Evolutionary conservation across 64 coral and sea anemone genomes (phyloP), one percentile per base, ranked within the genome.

Genomic region (Stichodactyla helianthus): DNA sequence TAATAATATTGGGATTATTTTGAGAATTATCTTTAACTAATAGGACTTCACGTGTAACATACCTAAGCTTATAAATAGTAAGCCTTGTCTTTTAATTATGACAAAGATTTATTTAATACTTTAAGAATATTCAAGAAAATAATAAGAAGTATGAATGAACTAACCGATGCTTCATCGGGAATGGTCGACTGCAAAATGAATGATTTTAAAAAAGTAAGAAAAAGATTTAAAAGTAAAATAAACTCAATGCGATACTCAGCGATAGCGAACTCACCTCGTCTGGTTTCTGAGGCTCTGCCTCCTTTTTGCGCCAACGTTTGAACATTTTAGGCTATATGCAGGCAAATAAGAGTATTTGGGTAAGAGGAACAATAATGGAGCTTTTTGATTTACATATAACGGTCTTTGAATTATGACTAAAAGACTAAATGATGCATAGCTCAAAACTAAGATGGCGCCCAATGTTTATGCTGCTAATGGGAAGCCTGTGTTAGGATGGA

Each of bases 151-250:
- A 74, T 74, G 68, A 74, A 74, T 31, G 25, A 26, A 74, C 68
- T 81, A 52, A 81, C 78, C 78, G 78, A 81, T 81, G 78, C 78
- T 81, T 81, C 78, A 28, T 54, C 68, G 4, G 68, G 68, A n/a
- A 74, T 74, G 22, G 68, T 27, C 68, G 68, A 74, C 68, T 74
- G 68, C 68, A 74, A 74, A 74, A 74, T n/a, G 25, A 74, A 74
- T 31, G 5, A 31, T 9, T 74, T 23, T 35, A 31, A 74, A 74
- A 23, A 74, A 5, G n/a, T 28, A 74, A 70, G 19, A 19, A 74
- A 74, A 10, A 12, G 25, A 74, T 68, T 17, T 20, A 74, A 27
- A 74, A 74, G 17, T 74, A 31, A 26, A 74, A 8, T 10, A 7
- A 17, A 25, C 22, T 7, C 0, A 65, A 65, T 13, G 6, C 62